A percentile compares a stretch with the other conserved stretches of the same genome.
These are phyloP conservation scores for Aquatica leii DNA, from an alignment of 2,888 invertebrate species.

Conservation along the genomic window DNA sequence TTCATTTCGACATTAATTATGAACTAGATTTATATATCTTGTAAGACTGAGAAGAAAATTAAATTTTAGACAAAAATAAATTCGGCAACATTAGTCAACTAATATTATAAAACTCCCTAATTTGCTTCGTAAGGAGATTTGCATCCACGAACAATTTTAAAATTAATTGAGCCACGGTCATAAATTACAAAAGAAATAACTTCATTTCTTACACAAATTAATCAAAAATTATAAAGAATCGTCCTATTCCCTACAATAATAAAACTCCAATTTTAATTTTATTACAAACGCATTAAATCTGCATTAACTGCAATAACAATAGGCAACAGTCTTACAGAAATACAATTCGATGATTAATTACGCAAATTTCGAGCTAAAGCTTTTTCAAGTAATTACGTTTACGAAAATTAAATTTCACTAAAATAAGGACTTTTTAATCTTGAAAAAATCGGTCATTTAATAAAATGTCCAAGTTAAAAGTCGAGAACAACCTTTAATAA, in stretches of 20 bases:
- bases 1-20: constrained; percentile 48
- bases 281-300: neutral
- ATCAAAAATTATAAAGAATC: constrained; percentile 5
- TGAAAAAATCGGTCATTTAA: no score
- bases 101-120: constrained; percentile 34
- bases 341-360: constrained; percentile 1
- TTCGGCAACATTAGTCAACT: constrained; percentile 35
- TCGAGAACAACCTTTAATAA: no score
- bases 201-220: constrained; percentile 24
- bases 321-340: no score
- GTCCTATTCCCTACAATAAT: neutral
- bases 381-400: constrained; percentile 3
- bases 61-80: constrained; percentile 40
- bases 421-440: no score
- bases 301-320: no score
- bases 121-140: constrained; percentile 33
- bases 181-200: constrained; percentile 29
- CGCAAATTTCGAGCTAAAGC: constrained; percentile 3
- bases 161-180: constrained; percentile 32
- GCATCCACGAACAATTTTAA: constrained; percentile 33
- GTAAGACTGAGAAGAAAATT: constrained; percentile 37
- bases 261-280: neutral
- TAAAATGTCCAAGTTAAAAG: no score
- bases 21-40: constrained; percentile 43
- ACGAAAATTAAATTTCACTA: no score